Evolutionary conservation across 2,888 invertebrate genomes (phyloP).

Genomic region (Geotrupes spiniger): DNA sequence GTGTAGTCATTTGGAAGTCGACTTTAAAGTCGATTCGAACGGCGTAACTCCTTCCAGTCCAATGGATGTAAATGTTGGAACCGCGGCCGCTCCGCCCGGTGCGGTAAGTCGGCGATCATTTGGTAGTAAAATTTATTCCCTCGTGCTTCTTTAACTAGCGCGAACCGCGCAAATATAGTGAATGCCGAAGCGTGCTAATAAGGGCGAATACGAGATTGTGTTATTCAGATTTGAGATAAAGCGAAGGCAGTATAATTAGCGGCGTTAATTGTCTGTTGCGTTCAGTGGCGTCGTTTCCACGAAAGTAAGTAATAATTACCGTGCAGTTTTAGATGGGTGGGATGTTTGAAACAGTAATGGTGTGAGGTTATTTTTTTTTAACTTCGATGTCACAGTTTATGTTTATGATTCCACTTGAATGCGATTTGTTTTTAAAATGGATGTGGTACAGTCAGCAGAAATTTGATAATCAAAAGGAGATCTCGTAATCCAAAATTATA

Average conservation of each 20-base stretch:
- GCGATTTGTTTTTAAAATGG: no score
- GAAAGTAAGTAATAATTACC: no score
- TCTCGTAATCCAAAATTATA: no score
- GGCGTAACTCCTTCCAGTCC: conserved; percentile 4
- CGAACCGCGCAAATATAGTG: background rate
- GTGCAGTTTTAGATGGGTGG: no score
- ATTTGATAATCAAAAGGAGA: no score
- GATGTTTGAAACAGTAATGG: background rate
- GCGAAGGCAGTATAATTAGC: no score
- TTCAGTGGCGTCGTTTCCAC: no score
- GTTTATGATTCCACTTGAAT: no score
- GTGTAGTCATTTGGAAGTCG: conserved; percentile 14
- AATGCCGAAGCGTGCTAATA: conserved; percentile 2
- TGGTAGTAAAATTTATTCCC: conserved; percentile 20
- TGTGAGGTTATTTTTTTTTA: conserved; percentile 3
- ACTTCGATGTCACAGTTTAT: no score
- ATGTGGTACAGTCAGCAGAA: no score
- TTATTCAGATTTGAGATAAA: background rate
- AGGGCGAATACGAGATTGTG: background rate
- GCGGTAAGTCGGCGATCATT: no score
- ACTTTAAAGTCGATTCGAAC: conserved; percentile 5
- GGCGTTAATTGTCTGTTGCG: no score
- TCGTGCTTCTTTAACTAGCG: conserved; percentile 4
- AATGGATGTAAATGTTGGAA: background rate
- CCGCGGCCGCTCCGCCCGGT: background rate